Conservation (phyloP, 2,797 vertebrate genomes). For the Coluber constrictor region DNA sequence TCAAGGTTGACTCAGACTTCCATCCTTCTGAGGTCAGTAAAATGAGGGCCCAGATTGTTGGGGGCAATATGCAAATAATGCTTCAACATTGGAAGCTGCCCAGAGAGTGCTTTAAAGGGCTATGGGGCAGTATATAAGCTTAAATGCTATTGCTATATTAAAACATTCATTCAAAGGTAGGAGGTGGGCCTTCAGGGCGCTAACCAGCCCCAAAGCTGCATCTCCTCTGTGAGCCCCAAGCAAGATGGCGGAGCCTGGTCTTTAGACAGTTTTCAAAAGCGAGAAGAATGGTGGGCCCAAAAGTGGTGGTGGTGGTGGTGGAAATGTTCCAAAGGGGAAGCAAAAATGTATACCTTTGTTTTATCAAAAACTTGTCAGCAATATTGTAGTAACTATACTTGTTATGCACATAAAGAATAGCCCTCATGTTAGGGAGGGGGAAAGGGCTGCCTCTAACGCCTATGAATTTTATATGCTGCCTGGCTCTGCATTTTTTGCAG, state of each 20-base stretch:
- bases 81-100: not conserved
- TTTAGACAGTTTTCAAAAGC: not conserved
- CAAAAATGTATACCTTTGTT: not conserved
- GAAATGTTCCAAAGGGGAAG: not conserved
- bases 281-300: not conserved
- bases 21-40: not conserved
- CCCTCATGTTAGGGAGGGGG: not conserved
- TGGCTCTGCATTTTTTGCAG: not conserved
- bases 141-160: not conserved
- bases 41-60: not conserved
- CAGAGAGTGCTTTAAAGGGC: not conserved
- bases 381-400: not conserved
- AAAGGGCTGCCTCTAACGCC: not conserved
- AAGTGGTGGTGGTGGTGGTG: no score
- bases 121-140: not conserved
- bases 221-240: not conserved
- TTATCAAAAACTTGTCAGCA: no score
- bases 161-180: not conserved
- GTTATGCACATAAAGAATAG: not conserved
- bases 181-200: not conserved
- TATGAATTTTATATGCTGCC: not conserved
- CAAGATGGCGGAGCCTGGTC: not conserved
- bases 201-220: not conserved
- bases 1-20: not conserved
- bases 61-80: not conserved